Evolutionary conservation across 2,113 vertebrate genomes (phyloP).

Genomic region (Perca flavescens): DNA sequence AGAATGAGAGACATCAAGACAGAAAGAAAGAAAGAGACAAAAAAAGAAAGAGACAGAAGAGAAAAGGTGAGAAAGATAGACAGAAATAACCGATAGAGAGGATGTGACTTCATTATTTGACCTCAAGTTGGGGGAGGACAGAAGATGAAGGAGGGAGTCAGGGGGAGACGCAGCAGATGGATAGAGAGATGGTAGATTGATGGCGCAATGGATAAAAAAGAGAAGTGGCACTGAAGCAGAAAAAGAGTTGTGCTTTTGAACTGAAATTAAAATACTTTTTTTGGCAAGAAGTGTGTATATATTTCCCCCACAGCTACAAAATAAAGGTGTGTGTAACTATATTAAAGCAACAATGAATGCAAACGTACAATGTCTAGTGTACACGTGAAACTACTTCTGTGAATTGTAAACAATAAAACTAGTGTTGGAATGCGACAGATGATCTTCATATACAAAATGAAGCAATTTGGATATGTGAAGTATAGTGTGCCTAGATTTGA

Average conservation of each 20-base stretch:
- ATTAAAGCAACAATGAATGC: too few species aligned
- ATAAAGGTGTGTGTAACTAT: too few species aligned
- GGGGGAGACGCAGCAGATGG: conserved; percentile 18
- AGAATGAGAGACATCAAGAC: not conserved
- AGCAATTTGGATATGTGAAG: too few species aligned
- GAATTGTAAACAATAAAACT: too few species aligned
- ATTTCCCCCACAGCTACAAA: not conserved
- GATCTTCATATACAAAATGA: too few species aligned
- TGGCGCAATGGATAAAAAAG: conserved; percentile 8
- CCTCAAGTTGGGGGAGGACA: conserved; percentile 21
- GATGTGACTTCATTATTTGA: conserved; percentile 57
- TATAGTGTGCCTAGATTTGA: too few species aligned
- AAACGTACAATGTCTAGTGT: too few species aligned
- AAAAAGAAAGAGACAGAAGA: not conserved
- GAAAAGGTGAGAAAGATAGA: not conserved
- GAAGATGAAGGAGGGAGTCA: not conserved
- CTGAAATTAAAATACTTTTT: not conserved
- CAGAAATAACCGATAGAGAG: conserved; percentile 8
- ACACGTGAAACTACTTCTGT: too few species aligned
- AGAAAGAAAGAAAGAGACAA: not conserved
- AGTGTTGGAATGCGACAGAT: too few species aligned
- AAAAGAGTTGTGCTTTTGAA: not conserved
- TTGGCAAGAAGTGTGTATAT: not conserved
- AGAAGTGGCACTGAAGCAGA: conserved; percentile 21
- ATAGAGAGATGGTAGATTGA: conserved; percentile 35